Evolutionary conservation across 2,888 invertebrate species (phyloP), one percentile per base, ranked within the genome.

Genomic region (Eilema griseolum): DNA sequence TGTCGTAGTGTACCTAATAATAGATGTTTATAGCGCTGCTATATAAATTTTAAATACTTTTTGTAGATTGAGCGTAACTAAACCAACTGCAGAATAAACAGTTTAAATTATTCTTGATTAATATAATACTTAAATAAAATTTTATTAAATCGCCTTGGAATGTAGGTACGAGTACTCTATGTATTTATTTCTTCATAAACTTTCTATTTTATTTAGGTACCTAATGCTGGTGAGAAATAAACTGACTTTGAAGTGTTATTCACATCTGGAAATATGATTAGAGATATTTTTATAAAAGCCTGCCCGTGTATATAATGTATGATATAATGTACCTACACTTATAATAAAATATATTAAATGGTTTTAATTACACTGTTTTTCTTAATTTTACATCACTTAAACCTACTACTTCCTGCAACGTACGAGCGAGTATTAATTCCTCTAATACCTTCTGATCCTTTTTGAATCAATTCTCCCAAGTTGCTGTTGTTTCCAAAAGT

Each of bases 251-350:
- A 82, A 87, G 86, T 91, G 88, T 90, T 89, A 88, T 88, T 86
- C 83, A 79, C 85, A 83, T 79, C 78, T 73, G 81, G 67, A 76
- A 76, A 74, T 79, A 76, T 74, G 72, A 70, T 72, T 68, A 61
- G 71, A 73, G 72, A 77, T 79, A 84, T 84, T 81, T 83, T 76
- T 82, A 84, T 81, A 72, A 79, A 81, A 81, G 80, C 78, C 81
- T 82, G 78, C 86, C 82, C 93, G 91, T 95, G 92, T 94, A 95
- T 88, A 95, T 93, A 93, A 84, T 93, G 92, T 93, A 93, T 88
- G 87, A 90, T 88, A 89, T 87, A 91, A 86, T 92, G 88, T 92
- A 93, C 88, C 88, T 89, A 86, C 84, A 87, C 86, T 78, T 84
- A 83, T 90, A 89, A 84, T 91, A 87, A 92, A 90, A 90, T 90